Conservation (phyloP, 2,113 vertebrate species). For the Deroptyus accipitrinus region DNA sequence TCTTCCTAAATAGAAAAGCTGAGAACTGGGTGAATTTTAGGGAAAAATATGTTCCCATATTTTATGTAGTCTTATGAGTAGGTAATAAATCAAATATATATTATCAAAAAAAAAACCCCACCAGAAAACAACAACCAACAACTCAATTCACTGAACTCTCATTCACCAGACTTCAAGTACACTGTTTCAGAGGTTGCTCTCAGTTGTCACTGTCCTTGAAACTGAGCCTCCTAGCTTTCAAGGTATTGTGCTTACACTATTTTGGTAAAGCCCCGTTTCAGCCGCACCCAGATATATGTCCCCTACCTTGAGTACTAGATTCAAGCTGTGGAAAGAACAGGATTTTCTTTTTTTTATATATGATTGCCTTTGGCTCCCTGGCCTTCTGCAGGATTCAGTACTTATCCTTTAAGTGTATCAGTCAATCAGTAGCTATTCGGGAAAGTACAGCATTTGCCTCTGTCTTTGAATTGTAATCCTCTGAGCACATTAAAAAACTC, state of each 20-base stretch:
- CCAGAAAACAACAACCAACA: fast-evolving
- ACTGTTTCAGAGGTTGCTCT: not conserved
- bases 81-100: not conserved
- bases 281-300: not conserved
- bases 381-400: not conserved
- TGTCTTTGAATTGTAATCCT: conserved; percentile 8
- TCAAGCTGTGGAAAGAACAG: not conserved
- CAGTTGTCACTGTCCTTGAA: not conserved
- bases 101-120: fast-evolving
- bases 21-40: not conserved
- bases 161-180: not conserved
- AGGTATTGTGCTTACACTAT: not conserved
- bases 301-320: not conserved
- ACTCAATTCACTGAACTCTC: not conserved
- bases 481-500: not conserved
- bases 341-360: not conserved
- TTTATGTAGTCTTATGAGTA: not conserved
- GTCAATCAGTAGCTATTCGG: not conserved
- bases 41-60: not conserved
- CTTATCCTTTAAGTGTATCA: not conserved
- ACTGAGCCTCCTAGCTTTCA: not conserved
- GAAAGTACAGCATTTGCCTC: not conserved
- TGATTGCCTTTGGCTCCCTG: not conserved
- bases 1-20: not conserved
- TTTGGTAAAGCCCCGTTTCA: not conserved